Base-by-base conservation (phyloP, 2,888 invertebrate genomes). In the Caenorhabditis sinica region DNA sequence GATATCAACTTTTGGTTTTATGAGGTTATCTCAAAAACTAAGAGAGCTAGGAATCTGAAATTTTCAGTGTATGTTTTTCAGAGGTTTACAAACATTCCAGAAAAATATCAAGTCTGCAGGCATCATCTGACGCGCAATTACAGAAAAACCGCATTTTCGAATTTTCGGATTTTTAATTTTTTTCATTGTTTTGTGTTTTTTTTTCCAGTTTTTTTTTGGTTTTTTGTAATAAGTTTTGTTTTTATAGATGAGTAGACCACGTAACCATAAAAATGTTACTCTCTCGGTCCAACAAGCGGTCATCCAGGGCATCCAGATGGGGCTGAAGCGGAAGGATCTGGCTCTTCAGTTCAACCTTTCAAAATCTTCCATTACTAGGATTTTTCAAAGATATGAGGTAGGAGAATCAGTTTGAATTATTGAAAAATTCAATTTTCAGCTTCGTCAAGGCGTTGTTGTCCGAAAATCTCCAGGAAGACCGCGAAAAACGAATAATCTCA, bases 71-170 rank as follows among this genome's bases (percentile, higher is more conserved):
- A 45, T 45, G 51, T 51, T 51, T 51, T 51, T 51, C 5, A 51
- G 51, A 23, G 51, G 23, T 3, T 51, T 20, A 51, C 20, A 51
- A 51, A 51, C 20, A 20, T 20, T 8, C 23, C 51, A 23, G 17
- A 20, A 20, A 51, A 51, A 51, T 51, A 51, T 51, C 51, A 20
- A 20, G 51, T 51, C 51, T 17, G 51, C 11, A 51, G 51, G 20
- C 51, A 51, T 11, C 51, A 51, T 51, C 51, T 20, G n/a, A 51
- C 51, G 51, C 51, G 45, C 45, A 45, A 45, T 45, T 45, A 45
- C 45, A 45, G 45, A 45, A 45, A 45, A 45, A 45, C 45, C 45
- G 11, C 11, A 8, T 45, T 45, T 45, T 45, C 45, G 45, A 45
- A 45, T 45, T 45, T 45, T 45, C 45, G n/a, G 45, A 15, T 17